Percentiles rank a stretch among this genome's conserved stretches.
Conservation (phyloP, 2,888 invertebrate species). For the Agrotis exclamationis region DNA sequence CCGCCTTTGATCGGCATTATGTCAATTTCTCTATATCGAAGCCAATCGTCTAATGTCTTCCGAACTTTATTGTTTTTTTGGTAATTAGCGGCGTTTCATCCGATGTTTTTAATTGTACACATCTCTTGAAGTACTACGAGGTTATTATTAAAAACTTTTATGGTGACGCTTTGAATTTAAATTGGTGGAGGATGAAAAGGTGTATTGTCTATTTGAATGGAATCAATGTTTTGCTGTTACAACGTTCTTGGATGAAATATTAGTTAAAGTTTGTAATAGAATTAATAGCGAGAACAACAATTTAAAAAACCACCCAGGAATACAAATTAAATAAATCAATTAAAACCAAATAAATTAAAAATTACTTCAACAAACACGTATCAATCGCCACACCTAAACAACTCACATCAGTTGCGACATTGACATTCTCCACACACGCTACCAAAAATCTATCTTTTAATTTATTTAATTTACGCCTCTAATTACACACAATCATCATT, state of each 20-base stretch:
- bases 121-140: conserved; percentile 54
- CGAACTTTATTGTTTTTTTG: conserved; percentile 74
- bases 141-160: conserved; percentile 65
- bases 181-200: conserved; percentile 38
- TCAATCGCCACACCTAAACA: conserved; percentile 27
- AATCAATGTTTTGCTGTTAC: conserved; percentile 27
- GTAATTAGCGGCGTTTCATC: conserved; percentile 77
- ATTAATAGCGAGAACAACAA: background rate
- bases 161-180: conserved; percentile 61
- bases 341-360: conserved; percentile 24
- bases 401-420: conserved; percentile 74
- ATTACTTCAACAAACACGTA: conserved; percentile 30
- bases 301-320: background rate
- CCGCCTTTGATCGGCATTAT: conserved; percentile 86
- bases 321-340: conserved; percentile 8
- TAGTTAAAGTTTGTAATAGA: background rate
- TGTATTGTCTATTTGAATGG: conserved; percentile 40
- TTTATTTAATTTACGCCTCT: conserved; percentile 88
- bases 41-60: conserved; percentile 71
- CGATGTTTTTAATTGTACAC: conserved; percentile 72
- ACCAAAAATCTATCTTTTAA: conserved; percentile 82
- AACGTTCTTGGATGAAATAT: background rate
- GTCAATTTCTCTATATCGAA: conserved; percentile 83
- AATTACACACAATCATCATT: conserved; percentile 86
- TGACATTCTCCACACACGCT: conserved; percentile 80